Percentiles rank a stretch among this genome's conserved stretches.
Evolutionary conservation across 2,888 invertebrate species (phyloP).

Genomic region (Oscheius sp.): DNA sequence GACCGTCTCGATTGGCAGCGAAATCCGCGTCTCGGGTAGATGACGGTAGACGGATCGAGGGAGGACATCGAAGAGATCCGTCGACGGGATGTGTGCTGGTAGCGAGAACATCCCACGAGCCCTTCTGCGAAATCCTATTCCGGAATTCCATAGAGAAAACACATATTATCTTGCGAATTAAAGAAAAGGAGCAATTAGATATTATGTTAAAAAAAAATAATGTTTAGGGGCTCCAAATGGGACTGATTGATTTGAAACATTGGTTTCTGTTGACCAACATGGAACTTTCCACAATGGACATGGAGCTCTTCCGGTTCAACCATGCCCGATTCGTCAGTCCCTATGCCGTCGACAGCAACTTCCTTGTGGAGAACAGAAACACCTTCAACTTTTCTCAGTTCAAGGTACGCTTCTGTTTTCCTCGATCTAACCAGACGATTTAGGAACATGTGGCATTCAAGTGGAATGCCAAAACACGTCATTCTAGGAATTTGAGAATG

Average conservation of each 20-base stretch:
- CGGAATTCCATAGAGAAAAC: too few species aligned
- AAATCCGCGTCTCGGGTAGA: constrained; percentile 11
- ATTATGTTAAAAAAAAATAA: too few species aligned
- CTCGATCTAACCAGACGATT: constrained; percentile 2
- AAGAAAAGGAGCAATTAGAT: too few species aligned
- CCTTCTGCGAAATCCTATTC: too few species aligned
- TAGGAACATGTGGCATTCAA: constrained; percentile 49
- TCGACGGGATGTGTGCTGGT: constrained; percentile 5
- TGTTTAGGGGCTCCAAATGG: constrained; percentile 71
- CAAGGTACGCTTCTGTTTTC: constrained; percentile 33
- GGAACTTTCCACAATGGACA: constrained; percentile 71
- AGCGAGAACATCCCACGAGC: constrained; percentile 10
- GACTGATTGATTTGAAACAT: constrained; percentile 72
- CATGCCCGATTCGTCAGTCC: constrained; percentile 72
- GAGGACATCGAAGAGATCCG: constrained; percentile 17
- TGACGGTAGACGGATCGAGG: not conserved
- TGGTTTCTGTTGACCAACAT: constrained; percentile 72
- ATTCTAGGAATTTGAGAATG: constrained; percentile 40
- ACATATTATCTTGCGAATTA: too few species aligned
- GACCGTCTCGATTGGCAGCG: not conserved
- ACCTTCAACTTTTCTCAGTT: constrained; percentile 59
- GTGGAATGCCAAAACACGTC: constrained; percentile 46
- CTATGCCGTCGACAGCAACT: constrained; percentile 63
- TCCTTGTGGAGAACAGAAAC: constrained; percentile 52
- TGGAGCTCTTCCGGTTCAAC: constrained; percentile 72